Conservation (phyloP, 2,797 vertebrate species). For the Lutjanus argentimaculatus region DNA sequence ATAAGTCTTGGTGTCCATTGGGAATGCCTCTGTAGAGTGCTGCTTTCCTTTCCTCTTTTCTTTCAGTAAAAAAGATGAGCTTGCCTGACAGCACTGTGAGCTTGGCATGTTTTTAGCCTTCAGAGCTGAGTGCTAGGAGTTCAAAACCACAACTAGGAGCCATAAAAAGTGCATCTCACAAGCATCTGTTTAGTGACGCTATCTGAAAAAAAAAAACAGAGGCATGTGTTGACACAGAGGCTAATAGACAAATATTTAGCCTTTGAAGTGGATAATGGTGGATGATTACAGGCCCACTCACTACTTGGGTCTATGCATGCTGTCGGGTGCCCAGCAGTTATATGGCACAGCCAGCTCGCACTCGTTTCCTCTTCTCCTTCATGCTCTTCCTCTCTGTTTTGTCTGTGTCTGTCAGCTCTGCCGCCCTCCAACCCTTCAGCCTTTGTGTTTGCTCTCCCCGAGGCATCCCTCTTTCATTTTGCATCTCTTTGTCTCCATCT, state of each 20-base stretch:
- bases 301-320: slow-evolving; percentile 38
- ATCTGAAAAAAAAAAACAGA: neutral
- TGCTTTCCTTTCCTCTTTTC: slow-evolving; percentile 47
- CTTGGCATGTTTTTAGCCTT: slow-evolving; percentile 55
- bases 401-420: slow-evolving; percentile 51
- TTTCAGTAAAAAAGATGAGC: slow-evolving; percentile 44
- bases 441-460: slow-evolving; percentile 60
- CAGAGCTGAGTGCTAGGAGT: slow-evolving; percentile 50
- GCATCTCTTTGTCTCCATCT: slow-evolving; percentile 77
- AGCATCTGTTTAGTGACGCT: slow-evolving; percentile 48
- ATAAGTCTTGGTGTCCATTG: slow-evolving; percentile 56
- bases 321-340: slow-evolving; percentile 64
- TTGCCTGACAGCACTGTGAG: slow-evolving; percentile 59
- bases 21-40: slow-evolving; percentile 56
- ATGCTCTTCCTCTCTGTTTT: slow-evolving; percentile 42
- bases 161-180: slow-evolving; percentile 48
- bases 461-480: slow-evolving; percentile 68
- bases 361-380: slow-evolving; percentile 27
- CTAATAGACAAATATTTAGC: slow-evolving; percentile 55
- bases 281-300: slow-evolving; percentile 56
- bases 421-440: slow-evolving; percentile 49
- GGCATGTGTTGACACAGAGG: slow-evolving; percentile 32
- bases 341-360: slow-evolving; percentile 36
- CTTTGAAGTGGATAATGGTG: slow-evolving; percentile 62
- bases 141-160: slow-evolving; percentile 52